A percentile compares a stretch with the other conserved stretches of the same genome.
phyloP scores from a whole-genome alignment of 1,140 invertebrate genomes.

The Ceratosolen solmsi region DNA sequence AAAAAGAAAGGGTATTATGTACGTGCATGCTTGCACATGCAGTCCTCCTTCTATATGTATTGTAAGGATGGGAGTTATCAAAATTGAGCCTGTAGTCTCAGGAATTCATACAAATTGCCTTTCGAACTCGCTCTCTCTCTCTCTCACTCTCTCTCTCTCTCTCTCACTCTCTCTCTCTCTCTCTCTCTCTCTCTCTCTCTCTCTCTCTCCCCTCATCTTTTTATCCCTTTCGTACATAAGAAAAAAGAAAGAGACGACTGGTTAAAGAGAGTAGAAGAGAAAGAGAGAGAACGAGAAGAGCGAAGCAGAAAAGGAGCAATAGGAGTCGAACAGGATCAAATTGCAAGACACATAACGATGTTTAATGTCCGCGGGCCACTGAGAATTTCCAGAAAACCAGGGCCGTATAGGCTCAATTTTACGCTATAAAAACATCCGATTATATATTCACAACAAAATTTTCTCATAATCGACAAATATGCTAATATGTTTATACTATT shows the following conservation, averaged over 20 bases:
- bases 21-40: background rate
- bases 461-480: no score
- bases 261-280: background rate
- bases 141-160: background rate
- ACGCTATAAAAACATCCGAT: background rate
- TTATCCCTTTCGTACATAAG: background rate
- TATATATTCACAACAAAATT: no score
- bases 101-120: conserved; percentile 66
- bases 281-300: conserved; percentile 61
- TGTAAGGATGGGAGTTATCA: background rate
- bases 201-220: background rate
- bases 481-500: no score
- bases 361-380: conserved; percentile 70
- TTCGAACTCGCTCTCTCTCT: background rate
- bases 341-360: conserved; percentile 69
- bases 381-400: conserved; percentile 72
- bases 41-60: no score
- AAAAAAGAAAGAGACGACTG: background rate
- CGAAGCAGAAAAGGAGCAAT: no score
- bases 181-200: background rate
- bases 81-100: conserved; percentile 16
- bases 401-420: conserved; percentile 49
- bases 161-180: no score
- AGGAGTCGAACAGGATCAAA: no score
- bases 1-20: no score